phyloP scores from a whole-genome alignment of 2,888 invertebrate genomes.

The Poecilobothrus nobilitatus region DNA sequence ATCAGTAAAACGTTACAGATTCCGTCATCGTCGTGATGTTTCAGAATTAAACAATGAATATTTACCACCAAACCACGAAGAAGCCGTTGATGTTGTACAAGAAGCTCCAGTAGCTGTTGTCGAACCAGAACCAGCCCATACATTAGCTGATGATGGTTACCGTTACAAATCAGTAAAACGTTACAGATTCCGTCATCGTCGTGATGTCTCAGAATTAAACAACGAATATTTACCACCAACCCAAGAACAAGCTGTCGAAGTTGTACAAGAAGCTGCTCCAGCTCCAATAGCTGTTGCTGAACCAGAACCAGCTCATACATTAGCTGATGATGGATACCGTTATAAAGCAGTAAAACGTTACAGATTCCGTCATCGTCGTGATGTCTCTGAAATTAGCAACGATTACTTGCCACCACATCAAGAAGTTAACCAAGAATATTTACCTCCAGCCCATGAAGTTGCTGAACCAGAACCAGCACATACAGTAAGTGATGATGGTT shows the following conservation, averaged over 20 bases:
- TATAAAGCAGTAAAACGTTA: conserved; percentile 15
- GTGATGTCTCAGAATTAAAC: conserved; percentile 31
- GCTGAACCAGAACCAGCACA: conserved; percentile 16
- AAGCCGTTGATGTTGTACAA: conserved; percentile 1
- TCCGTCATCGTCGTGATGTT: conserved; percentile 32
- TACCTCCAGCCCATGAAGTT: conserved; percentile 14
- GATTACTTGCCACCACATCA: conserved; percentile 30
- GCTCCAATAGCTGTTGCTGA: conserved; percentile 13
- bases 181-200: conserved; percentile 29
- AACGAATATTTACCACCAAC: conserved; percentile 10
- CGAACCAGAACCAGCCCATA: conserved; percentile 24
- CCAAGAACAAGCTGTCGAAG: neutral
- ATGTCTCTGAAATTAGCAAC: conserved; percentile 18
- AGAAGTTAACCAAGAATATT: conserved; percentile 16
- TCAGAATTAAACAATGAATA: conserved; percentile 26
- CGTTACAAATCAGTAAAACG: conserved; percentile 28
- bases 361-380: conserved; percentile 20
- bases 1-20: conserved; percentile 29
- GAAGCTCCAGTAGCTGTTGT: conserved; percentile 22
- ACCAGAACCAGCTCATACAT: conserved; percentile 27
- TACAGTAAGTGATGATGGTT: conserved; percentile 19
- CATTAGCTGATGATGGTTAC: conserved; percentile 25
- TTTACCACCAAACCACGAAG: conserved; percentile 15
- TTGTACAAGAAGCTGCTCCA: conserved; percentile 15
- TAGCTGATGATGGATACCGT: conserved; percentile 33